Conservation (phyloP, 2,888 invertebrate genomes). For the Nycteola revayana region DNA sequence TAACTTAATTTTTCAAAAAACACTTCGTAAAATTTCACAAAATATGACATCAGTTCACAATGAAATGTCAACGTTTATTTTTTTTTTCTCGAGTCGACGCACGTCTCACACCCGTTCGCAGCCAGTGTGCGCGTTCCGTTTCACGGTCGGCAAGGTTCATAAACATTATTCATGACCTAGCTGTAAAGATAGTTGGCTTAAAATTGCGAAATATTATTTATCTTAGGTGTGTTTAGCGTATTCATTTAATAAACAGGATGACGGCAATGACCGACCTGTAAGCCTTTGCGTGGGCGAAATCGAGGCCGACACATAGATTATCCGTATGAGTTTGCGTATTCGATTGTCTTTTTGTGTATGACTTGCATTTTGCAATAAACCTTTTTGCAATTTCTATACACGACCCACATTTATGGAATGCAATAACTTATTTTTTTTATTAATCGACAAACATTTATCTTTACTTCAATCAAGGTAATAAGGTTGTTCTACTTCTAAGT, state of each 20-base stretch:
- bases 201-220: constrained; percentile 32
- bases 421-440: no score
- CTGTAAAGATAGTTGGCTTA: constrained; percentile 12
- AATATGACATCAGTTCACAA: constrained; percentile 58
- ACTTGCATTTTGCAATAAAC: constrained; percentile 61
- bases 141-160: constrained; percentile 51
- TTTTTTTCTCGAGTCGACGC: constrained; percentile 49
- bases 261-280: constrained; percentile 66
- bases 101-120: constrained; percentile 43
- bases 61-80: constrained; percentile 67
- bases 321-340: constrained; percentile 45
- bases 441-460: no score
- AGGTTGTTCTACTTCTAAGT: no score
- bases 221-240: constrained; percentile 31
- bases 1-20: constrained; percentile 19
- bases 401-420: constrained; percentile 36
- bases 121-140: constrained; percentile 69
- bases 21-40: constrained; percentile 46
- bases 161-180: constrained; percentile 25
- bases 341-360: constrained; percentile 50
- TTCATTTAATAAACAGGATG: constrained; percentile 35
- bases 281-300: constrained; percentile 58
- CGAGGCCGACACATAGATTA: constrained; percentile 62
- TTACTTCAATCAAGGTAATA: no score
- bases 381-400: constrained; percentile 47